A percentile compares a stretch with the other conserved stretches of the same genome.
Conservation (phyloP, 2,888 invertebrate species). For the Drosophila fulvimacula region DNA sequence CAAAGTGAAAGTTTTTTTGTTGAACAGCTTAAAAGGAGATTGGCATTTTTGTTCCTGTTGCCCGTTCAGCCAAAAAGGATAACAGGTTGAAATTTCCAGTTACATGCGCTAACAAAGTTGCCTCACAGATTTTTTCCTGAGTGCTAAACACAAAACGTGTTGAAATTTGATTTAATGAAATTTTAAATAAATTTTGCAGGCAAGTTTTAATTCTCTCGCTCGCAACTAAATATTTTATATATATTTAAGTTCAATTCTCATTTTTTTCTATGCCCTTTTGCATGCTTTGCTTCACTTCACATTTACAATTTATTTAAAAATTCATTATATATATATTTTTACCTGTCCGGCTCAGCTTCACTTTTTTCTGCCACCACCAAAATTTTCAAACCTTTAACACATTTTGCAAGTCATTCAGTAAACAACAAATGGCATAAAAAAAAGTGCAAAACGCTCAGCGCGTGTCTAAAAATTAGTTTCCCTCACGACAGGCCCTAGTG, state of each 20-base stretch:
- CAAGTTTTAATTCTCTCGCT: too few relatives aligned
- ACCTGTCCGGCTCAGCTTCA: conserved; percentile 2
- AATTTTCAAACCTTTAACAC: conserved; percentile 31
- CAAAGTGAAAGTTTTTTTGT: conserved; percentile 72
- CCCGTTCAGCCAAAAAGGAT: conserved; percentile 29
- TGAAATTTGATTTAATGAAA: conserved; percentile 6
- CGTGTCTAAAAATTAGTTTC: conserved; percentile 77
- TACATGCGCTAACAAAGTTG: conserved; percentile 36
- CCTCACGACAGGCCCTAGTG: conserved; percentile 59
- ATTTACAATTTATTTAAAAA: conserved; percentile 21
- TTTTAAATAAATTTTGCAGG: background rate
- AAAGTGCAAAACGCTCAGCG: conserved; percentile 54
- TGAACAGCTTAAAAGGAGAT: conserved; percentile 75
- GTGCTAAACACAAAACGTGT: conserved; percentile 14
- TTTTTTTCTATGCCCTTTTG: background rate
- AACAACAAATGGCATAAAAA: conserved; percentile 41
- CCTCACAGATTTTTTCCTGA: conserved; percentile 28
- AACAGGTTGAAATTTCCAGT: conserved; percentile 47
- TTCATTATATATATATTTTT: conserved; percentile 1
- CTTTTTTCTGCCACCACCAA: conserved; percentile 24
- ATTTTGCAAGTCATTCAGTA: conserved; percentile 57
- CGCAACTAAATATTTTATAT: background rate
- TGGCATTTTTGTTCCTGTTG: conserved; percentile 48
- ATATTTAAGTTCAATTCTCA: background rate
- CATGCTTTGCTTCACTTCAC: conserved; percentile 34